These are phyloP conservation scores for Grammomys surdaster DNA, from an alignment of 2,113 vertebrate species.

Conservation along the genomic window DNA sequence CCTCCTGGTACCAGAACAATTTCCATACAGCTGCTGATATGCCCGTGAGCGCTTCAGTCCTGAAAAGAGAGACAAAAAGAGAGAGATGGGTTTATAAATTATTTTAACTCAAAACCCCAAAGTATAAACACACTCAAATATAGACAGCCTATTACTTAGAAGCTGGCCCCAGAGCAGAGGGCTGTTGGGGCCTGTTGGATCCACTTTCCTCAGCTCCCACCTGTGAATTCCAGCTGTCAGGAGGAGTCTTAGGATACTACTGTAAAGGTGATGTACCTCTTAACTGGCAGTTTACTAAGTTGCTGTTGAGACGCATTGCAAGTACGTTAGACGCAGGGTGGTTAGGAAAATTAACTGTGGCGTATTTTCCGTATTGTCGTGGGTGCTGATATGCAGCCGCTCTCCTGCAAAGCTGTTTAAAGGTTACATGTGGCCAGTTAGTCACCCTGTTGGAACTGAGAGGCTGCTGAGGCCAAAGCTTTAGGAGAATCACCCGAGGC, in stretches of 20 bases:
- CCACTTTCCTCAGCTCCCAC: slow-evolving; percentile 67
- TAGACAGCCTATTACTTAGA: slow-evolving; percentile 64
- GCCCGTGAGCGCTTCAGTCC: slow-evolving; percentile 37
- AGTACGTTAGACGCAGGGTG: slow-evolving; percentile 67
- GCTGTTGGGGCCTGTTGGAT: slow-evolving; percentile 63
- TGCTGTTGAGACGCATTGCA: slow-evolving; percentile 77
- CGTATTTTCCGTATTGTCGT: slow-evolving; percentile 66
- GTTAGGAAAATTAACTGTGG: slow-evolving; percentile 72
- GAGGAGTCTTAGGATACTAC: slow-evolving; percentile 74
- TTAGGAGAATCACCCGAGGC: neutral
- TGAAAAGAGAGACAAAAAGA: neutral
- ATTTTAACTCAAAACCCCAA: slow-evolving; percentile 77
- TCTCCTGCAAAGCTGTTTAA: slow-evolving; percentile 42
- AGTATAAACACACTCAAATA: slow-evolving; percentile 65
- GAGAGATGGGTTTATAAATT: slow-evolving; percentile 75
- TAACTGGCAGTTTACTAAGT: slow-evolving; percentile 76
- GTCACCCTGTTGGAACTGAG: neutral
- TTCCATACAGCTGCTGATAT: slow-evolving; percentile 72
- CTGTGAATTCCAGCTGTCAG: slow-evolving; percentile 69
- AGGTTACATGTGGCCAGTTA: neutral
- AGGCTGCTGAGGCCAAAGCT: neutral
- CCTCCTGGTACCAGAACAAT: slow-evolving; percentile 45
- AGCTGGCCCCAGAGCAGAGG: slow-evolving; percentile 68
- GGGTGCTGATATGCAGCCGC: neutral
- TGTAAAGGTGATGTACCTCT: slow-evolving; percentile 77